Evolutionary conservation across 2,797 vertebrate genomes (phyloP).

Genomic region (Enoplosus armatus): DNA sequence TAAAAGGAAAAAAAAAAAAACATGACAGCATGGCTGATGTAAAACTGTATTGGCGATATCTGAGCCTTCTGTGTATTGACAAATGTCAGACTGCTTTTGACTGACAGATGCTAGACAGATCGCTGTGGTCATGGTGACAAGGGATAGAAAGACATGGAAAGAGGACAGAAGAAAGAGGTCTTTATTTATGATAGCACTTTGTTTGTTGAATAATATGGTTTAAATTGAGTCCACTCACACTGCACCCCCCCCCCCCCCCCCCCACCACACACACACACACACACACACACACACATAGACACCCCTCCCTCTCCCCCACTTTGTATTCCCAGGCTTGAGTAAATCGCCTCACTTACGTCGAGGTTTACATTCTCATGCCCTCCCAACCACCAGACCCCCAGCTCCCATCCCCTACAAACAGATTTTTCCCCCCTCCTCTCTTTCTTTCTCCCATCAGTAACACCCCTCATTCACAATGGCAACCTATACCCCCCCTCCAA

Average conservation of each 20-base stretch:
- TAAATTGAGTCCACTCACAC: conserved; percentile 68
- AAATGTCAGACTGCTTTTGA: conserved; percentile 12
- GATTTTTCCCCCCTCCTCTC: conserved; percentile 3
- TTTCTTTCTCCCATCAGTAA: conserved; percentile 75
- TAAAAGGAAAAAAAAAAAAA: neutral
- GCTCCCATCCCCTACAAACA: conserved; percentile 64
- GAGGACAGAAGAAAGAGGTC: conserved; percentile 20
- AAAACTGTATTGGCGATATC: conserved; percentile 11
- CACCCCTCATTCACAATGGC: conserved; percentile 75
- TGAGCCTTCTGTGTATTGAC: conserved; percentile 26
- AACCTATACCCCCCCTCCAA: conserved; percentile 41
- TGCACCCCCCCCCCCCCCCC: conserved; percentile 13
- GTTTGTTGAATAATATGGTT: conserved; percentile 77
- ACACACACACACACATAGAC: no score
- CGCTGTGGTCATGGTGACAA: conserved; percentile 14
- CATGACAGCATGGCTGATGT: neutral
- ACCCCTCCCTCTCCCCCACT: conserved; percentile 31
- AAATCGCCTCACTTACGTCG: conserved; percentile 79
- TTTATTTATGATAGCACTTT: conserved; percentile 63
- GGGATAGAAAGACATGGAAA: neutral
- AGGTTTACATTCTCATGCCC: conserved; percentile 86
- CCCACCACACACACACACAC: no score
- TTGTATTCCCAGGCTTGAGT: conserved; percentile 80
- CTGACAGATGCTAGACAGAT: conserved; percentile 14
- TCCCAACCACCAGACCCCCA: conserved; percentile 66